Conservation (phyloP, 1,140 invertebrate species). For the Drosophila varians region DNA sequence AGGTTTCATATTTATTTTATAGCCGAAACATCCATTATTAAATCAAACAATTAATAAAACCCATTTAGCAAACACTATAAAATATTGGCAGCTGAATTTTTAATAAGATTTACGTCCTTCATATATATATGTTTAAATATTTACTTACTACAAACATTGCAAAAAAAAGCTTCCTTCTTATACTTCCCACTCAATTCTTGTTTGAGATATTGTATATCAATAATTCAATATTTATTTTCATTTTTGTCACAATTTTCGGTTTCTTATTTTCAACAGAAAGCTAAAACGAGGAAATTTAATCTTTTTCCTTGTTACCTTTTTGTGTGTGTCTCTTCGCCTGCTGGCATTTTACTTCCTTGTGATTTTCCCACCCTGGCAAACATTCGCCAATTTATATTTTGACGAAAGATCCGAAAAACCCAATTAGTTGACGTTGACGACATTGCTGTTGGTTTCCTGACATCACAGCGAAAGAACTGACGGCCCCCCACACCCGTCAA, state of each 20-base stretch:
- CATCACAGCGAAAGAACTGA: conserved; percentile 33
- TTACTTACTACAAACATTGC: conserved; percentile 14
- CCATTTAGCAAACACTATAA: background rate
- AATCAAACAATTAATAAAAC: background rate
- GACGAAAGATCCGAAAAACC: conserved; percentile 61
- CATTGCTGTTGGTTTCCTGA: conserved; percentile 63
- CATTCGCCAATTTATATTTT: conserved; percentile 39
- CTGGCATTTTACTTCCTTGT: conserved; percentile 45
- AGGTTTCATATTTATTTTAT: background rate
- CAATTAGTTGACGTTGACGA: conserved; percentile 69
- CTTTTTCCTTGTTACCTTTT: conserved; percentile 51
- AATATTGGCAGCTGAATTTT: conserved; percentile 38
- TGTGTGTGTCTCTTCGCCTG: conserved; percentile 44
- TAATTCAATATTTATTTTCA: conserved; percentile 81
- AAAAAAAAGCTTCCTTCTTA: conserved; percentile 20
- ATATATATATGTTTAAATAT: conserved; percentile 13
- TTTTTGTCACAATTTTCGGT: conserved; percentile 56
- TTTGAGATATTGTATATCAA: conserved; percentile 74
- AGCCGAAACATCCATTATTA: background rate
- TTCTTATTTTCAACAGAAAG: conserved; percentile 55
- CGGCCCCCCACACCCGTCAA: conserved; percentile 12
- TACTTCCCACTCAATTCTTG: conserved; percentile 20
- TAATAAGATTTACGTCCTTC: conserved; percentile 41
- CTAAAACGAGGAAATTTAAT: conserved; percentile 79
- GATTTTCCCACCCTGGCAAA: background rate